phyloP scores from a whole-genome alignment of 2,113 vertebrate species.

The Cnemophilus loriae region DNA sequence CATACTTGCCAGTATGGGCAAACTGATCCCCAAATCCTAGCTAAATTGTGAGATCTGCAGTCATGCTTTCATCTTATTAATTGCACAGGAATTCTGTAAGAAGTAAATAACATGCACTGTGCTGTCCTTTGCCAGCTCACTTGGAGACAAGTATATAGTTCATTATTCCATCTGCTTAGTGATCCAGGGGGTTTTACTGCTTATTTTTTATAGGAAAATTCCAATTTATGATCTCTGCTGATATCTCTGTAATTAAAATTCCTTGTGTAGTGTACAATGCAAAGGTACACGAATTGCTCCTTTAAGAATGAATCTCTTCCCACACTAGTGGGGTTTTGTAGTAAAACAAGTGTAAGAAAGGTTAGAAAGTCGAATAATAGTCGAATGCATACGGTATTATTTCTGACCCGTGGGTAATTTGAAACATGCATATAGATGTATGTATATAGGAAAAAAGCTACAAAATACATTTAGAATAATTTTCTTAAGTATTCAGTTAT shows the following conservation, averaged over 20 bases:
- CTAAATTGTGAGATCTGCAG: background rate
- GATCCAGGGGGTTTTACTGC: background rate
- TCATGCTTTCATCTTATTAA: background rate
- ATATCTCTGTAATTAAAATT: background rate
- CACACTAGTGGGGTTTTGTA: background rate
- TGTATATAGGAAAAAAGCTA: background rate
- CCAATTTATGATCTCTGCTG: background rate
- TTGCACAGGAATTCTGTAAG: background rate
- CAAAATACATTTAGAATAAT: background rate
- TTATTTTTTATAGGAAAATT: background rate
- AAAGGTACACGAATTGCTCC: background rate
- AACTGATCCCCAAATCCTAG: background rate
- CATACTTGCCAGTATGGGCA: background rate
- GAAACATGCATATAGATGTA: background rate
- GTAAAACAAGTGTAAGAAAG: background rate
- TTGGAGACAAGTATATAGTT: background rate
- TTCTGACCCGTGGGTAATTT: background rate
- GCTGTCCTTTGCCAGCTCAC: background rate
- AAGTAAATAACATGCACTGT: background rate
- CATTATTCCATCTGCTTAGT: background rate
- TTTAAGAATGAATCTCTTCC: background rate
- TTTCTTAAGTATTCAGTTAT: background rate
- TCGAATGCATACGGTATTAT: fast-evolving
- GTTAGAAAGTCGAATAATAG: background rate
- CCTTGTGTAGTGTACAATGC: background rate